Conservation (phyloP, 2,113 vertebrate species). For the Bufo bufo region DNA sequence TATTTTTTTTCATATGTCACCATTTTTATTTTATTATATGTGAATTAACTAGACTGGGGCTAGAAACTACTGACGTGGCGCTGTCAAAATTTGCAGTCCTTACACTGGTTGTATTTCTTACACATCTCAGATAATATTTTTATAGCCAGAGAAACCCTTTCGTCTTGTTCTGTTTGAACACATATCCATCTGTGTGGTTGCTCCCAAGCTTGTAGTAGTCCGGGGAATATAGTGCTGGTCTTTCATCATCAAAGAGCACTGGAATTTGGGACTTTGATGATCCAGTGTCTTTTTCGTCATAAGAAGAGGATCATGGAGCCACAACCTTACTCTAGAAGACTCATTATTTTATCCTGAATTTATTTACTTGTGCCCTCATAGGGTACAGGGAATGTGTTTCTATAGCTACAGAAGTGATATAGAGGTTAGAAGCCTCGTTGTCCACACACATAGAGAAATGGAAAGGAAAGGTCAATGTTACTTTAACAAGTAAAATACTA, state of each 20-base stretch:
- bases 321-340: neutral
- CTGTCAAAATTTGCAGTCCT: neutral
- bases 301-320: neutral
- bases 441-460: neutral
- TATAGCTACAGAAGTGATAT: neutral
- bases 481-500: too few relatives aligned
- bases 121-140: neutral
- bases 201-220: slow-evolving; percentile 17
- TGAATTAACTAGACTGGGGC: too few relatives aligned
- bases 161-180: neutral
- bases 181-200: slow-evolving; percentile 1
- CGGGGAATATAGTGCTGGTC: neutral
- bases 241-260: slow-evolving; percentile 32
- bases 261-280: slow-evolving; percentile 30
- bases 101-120: neutral
- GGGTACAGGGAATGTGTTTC: neutral
- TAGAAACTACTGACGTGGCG: too few relatives aligned
- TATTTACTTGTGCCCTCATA: neutral
- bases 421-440: neutral
- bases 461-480: neutral
- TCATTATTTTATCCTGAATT: neutral
- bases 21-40: too few relatives aligned
- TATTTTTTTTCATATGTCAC: too few relatives aligned
- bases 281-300: neutral
- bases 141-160: neutral